Conservation (phyloP, 2,113 vertebrate genomes). For the Amazona vittata region DNA sequence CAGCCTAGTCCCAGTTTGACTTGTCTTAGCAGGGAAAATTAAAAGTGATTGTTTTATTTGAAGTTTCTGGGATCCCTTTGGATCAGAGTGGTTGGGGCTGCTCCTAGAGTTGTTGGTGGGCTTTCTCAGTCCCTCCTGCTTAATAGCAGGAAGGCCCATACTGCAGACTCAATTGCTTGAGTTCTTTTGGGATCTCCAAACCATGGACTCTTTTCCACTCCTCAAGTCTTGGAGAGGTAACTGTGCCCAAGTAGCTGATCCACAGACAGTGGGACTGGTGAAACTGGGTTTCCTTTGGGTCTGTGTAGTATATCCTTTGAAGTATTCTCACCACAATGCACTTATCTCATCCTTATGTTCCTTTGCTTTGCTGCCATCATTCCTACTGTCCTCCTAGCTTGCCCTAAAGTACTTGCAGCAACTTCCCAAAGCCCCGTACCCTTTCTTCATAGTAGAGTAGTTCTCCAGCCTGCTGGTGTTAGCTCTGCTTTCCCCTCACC, state of each 20-base stretch:
- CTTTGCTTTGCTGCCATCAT: neutral
- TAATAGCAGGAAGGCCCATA: neutral
- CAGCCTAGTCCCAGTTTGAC: neutral
- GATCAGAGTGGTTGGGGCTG: neutral
- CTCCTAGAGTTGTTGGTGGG: neutral
- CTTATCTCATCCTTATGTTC: neutral
- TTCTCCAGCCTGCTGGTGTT: neutral
- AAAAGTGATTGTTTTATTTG: neutral
- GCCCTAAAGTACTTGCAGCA: accelerated
- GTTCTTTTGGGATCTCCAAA: neutral
- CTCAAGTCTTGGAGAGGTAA: neutral
- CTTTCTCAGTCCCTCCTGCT: neutral
- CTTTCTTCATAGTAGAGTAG: neutral
- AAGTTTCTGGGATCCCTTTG: neutral
- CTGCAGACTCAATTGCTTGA: neutral
- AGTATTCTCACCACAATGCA: neutral
- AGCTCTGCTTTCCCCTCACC: neutral
- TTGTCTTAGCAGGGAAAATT: neutral
- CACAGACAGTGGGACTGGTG: neutral
- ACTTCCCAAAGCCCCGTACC: neutral
- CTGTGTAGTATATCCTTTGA: neutral
- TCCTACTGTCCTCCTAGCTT: neutral
- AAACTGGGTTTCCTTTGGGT: neutral
- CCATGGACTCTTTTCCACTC: neutral
- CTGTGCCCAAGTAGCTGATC: neutral